Evolutionary conservation across 1,140 invertebrate genomes (phyloP).

Genomic region (Lordiphosa collinella): DNA sequence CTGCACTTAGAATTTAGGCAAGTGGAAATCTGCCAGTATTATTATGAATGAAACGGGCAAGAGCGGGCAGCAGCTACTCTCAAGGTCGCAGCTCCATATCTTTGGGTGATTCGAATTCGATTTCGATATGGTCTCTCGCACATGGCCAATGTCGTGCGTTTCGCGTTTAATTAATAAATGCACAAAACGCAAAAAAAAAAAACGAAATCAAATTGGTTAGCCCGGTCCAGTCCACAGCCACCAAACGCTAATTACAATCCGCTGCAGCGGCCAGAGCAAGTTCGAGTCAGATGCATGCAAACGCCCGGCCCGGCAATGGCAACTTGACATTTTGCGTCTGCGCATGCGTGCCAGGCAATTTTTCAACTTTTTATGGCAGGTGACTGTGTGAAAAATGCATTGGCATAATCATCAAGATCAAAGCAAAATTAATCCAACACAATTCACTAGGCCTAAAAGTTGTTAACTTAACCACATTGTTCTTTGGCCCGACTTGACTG

Average conservation of each 20-base stretch:
- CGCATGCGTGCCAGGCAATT: conserved; percentile 42
- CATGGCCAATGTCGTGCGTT: conserved; percentile 60
- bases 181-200: conserved; percentile 13
- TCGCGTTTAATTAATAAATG: conserved; percentile 67
- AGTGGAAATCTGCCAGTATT: conserved; percentile 39
- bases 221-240: conserved; percentile 28
- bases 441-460: conserved; percentile 32
- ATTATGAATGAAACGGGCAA: conserved; percentile 54
- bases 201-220: neutral
- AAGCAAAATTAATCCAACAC: conserved; percentile 2
- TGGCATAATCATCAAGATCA: conserved; percentile 46
- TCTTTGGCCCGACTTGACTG: neutral
- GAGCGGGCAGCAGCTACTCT: conserved; percentile 3
- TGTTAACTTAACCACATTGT: conserved; percentile 10
- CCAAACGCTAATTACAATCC: conserved; percentile 56
- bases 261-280: conserved; percentile 42
- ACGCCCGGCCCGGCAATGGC: conserved; percentile 17
- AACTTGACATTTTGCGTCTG: conserved; percentile 55
- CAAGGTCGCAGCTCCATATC: conserved; percentile 61
- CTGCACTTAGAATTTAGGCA: conserved; percentile 1
- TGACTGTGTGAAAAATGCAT: conserved; percentile 29
- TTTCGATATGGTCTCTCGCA: conserved; percentile 43
- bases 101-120: conserved; percentile 40
- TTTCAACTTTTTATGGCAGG: conserved; percentile 2
- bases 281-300: conserved; percentile 18